Percentiles rank a stretch among this genome's conserved stretches.
These are phyloP conservation scores for Molossus alvarezi DNA, from an alignment of 2,797 vertebrate species.

Conservation along the genomic window DNA sequence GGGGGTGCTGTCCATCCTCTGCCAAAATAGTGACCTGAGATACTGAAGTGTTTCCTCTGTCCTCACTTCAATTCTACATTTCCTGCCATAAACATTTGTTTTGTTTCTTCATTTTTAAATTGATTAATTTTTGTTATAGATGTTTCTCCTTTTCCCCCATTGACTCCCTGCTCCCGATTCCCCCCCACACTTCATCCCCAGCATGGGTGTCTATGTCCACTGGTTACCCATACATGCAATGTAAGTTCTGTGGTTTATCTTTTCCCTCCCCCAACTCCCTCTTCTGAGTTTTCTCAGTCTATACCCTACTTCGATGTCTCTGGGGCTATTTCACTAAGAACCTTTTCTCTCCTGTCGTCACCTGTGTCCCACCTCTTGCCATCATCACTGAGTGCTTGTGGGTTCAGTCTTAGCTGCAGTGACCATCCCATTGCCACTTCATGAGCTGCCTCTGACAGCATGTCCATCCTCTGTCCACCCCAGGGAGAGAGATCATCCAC, in stretches of 20 bases:
- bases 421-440: neutral
- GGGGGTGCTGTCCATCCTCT: neutral
- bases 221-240: too few species aligned
- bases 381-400: neutral
- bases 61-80: neutral
- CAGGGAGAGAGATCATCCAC: neutral
- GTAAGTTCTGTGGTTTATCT: too few species aligned
- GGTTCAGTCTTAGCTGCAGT: neutral
- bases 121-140: neutral
- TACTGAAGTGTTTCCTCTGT: neutral
- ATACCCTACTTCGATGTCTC: neutral
- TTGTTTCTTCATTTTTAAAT: neutral
- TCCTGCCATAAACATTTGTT: neutral
- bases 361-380: neutral
- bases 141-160: too few species aligned
- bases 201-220: too few species aligned
- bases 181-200: too few species aligned
- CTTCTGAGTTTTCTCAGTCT: neutral
- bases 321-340: too few species aligned
- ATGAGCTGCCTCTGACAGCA: neutral
- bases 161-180: neutral
- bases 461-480: neutral
- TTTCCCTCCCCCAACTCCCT: too few species aligned
- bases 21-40: neutral
- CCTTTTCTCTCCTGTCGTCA: neutral